Percentiles rank a stretch among this genome's conserved stretches.
These are phyloP conservation scores for Vespertilio murinus DNA, from an alignment of 2,797 vertebrate species.

Conservation along the genomic window DNA sequence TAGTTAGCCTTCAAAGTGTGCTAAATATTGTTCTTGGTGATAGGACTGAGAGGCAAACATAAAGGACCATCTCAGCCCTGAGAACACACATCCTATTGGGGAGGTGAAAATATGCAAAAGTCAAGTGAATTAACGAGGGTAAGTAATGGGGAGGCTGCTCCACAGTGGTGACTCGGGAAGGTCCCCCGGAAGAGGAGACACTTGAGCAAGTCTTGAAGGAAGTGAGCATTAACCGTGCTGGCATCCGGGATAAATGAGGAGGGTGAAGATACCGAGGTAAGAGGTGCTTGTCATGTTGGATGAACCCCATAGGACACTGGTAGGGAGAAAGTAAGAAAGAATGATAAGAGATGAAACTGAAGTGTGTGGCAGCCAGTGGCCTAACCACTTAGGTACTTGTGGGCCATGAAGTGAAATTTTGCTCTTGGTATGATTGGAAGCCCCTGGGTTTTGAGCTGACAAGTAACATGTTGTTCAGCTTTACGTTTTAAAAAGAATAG, in stretches of 20 bases:
- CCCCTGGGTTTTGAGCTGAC: neutral
- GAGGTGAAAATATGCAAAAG: neutral
- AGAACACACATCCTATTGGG: neutral
- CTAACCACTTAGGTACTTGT: neutral
- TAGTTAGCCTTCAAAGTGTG: neutral
- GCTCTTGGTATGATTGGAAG: neutral
- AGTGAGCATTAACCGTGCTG: neutral
- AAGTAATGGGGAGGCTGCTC: too few relatives aligned
- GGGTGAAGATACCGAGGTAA: neutral
- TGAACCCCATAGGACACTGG: neutral
- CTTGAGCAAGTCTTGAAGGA: neutral
- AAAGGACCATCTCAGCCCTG: neutral
- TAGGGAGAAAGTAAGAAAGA: neutral
- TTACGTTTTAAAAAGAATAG: neutral
- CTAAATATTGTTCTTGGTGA: neutral
- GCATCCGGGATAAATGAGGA: neutral
- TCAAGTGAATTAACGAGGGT: neutral
- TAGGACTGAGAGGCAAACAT: neutral
- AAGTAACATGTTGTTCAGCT: neutral
- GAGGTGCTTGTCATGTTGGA: neutral
- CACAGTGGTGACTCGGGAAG: neutral
- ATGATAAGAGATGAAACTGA: neutral
- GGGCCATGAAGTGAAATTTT: neutral
- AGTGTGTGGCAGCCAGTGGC: neutral
- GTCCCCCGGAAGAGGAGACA: neutral